Evolutionary conservation across 2,888 invertebrate genomes (phyloP), one percentile per base, ranked within the genome.

Genomic region (Phania funesta): DNA sequence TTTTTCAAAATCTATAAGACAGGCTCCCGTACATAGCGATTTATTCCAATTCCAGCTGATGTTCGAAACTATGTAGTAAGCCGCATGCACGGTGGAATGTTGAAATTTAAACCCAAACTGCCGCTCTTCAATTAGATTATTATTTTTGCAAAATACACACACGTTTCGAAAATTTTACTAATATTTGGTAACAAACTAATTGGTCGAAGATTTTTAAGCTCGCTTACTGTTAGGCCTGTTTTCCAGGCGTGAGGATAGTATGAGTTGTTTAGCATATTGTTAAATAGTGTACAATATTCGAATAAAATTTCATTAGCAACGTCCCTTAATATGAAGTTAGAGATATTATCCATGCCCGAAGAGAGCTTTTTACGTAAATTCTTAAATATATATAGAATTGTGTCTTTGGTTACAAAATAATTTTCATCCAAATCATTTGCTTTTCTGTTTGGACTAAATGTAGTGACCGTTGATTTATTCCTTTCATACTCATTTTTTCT

Each of bases 21-120:
- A 60, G 6, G 64, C 26, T 8, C 68, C 76, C 2, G 58, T 68
- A 26, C 22, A 67, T n/a, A 26, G 4, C 8, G 44, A 60, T 50
- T 52, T 76, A 5, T 77, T 77, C 11, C 16, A 50, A n/a, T 70
- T 62, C 77, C 70, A 76, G 16, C 44, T 20, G 18, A 68, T 68
- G 22, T 70, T 26, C 6, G 56, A 70, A 8, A 60, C 5, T 44
- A 77, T 8, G 0, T 18, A 29, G 24, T 70, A 1, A 4, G 7
- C 8, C 3, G 26, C 26, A 26, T 26, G 26, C 26, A 26, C 26
- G 6, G 26, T 26, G 26, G 26, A 26, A 26, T 26, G 26, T 6
- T 26, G 26, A 26, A 26, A 26, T 26, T 26, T 26, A 26, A 26
- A 26, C 3, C 26, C 26, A 6, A 26, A 26, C 26, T 26, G 26